Base-by-base conservation (phyloP, 2,113 vertebrate genomes). In the Centropus unirufus region DNA sequence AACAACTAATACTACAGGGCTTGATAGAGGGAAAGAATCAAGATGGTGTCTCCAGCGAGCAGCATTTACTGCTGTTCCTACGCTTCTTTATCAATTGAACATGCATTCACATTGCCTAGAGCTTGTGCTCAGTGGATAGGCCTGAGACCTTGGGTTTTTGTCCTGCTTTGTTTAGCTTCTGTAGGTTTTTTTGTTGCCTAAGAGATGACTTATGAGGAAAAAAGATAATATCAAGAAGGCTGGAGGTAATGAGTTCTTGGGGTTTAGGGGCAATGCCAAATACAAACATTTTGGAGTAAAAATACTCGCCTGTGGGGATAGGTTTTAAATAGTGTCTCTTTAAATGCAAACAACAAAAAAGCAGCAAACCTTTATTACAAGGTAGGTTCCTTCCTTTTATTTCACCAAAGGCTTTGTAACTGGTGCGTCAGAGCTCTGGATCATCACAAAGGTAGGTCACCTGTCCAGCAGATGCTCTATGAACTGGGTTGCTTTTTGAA, bases 161-260 rank as follows among this genome's bases (percentile, higher is more conserved):
- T 95, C 58, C 62, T 76, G 36, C 30, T 74, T 89, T 85, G 40
- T 15, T 87, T 59, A 72, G 82, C 34, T 92, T 90, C 85, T 83
- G 39, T 57, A 75, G 78, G 42, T 64, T 87, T 89, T 94, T 64
- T 57, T 79, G 32, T 55, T 85, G 67, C 34, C 66, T 84, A 32
- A 77, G 81, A 78, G 42, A 42, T 11, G 26, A 27, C 23, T 85
- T 79, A 52, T 7, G 39, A 69, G 32, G 69, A 49, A 81, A 83
- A 90, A 80, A 39, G 29, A 39, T 75, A 17, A 19, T 55, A 67
- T 88, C 44, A 63, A 29, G 61, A 83, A 78, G 29, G 42, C 44
- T 88, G 9, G 5, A 72, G 78, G n/a, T 69, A 89, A 64, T 0
- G 1, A 78, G 67, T 54, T 91, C 17, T 89, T 93, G 32, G 44